Base-by-base conservation (phyloP, 2,888 invertebrate genomes). In the Acleris literana region DNA sequence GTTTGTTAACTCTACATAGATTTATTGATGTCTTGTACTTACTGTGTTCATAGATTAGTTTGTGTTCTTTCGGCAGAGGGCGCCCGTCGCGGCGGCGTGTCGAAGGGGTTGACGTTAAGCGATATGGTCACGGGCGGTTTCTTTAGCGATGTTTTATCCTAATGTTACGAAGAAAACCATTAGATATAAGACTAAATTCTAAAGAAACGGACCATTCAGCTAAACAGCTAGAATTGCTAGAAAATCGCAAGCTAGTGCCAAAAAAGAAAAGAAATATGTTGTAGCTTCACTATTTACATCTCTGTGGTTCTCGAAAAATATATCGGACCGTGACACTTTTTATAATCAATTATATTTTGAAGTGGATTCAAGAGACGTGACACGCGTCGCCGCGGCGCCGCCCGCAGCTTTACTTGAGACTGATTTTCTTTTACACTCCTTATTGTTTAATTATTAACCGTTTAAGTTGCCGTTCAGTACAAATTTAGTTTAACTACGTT, bases 401-500 rank as follows among this genome's bases (percentile, higher is more conserved):
- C 44, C 44, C 44, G 44, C 44, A 5, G 44, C 44, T 71, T 75
- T 72, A 74, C 70, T 84, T 83, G 72, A 86, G 87, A 87, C 87
- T 87, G 87, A 87, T 86, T 85, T 82, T 77, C 74, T 76, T 81
- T 76, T 74, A 54, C 60, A 65, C 54, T 72, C 68, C 62, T 68
- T 66, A 68, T 68, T 71, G 69, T 70, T 70, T 72, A 68, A 64
- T 76, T 78, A 80, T 74, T 78, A 80, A 76, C 61, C 61, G 61
- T 63, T 69, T 71, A 59, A 60, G 80, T 82, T 79, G 73, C 76
- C 77, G 80, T 75, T 69, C 74, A 86, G 87, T 87, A 87, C 88
- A 88, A 87, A 87, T 83, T 70, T 76, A 60, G 68, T 59, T 68
- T 70, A 75, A 71, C 68, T 71, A 64, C 61, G 66, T 76, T 76